Conservation (phyloP, 2,888 invertebrate genomes). For the Hipparchia sbordonii region DNA sequence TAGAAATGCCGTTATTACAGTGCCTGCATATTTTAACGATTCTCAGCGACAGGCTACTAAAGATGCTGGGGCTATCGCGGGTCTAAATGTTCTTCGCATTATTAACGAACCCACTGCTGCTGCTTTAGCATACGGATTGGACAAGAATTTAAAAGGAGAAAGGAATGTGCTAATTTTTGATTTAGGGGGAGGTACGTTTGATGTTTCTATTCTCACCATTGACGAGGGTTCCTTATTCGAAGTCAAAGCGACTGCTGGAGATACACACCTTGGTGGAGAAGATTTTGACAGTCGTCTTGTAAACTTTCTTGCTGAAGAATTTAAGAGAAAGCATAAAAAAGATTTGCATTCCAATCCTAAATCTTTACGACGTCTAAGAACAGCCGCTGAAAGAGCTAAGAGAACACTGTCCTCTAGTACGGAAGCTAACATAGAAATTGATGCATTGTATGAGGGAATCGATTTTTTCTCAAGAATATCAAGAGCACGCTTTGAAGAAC, state of each 20-base stretch:
- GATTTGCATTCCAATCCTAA: conserved; percentile 85
- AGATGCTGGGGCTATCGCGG: conserved; percentile 89
- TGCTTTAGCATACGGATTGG: conserved; percentile 87
- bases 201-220: conserved; percentile 91
- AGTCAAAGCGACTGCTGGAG: conserved; percentile 92
- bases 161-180: conserved; percentile 85
- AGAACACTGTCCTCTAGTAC: conserved; percentile 89
- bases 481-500: conserved; percentile 89
- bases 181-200: conserved; percentile 87
- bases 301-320: conserved; percentile 86
- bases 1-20: conserved; percentile 89
- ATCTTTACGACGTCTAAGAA: conserved; percentile 86
- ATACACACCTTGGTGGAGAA: conserved; percentile 93
- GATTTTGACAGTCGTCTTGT: conserved; percentile 86
- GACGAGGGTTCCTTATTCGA: conserved; percentile 90
- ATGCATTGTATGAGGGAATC: conserved; percentile 88
- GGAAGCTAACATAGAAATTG: conserved; percentile 89
- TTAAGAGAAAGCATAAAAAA: conserved; percentile 87
- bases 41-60: conserved; percentile 90
- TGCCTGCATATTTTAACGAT: conserved; percentile 91
- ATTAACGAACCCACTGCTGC: conserved; percentile 92
- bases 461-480: conserved; percentile 87
- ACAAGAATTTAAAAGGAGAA: conserved; percentile 85
- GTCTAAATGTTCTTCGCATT: conserved; percentile 90
- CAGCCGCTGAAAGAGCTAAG: conserved; percentile 90